Evolutionary conservation across 2,113 vertebrate genomes (phyloP), one percentile per base, ranked within the genome.

Genomic region (Penelope pileata): DNA sequence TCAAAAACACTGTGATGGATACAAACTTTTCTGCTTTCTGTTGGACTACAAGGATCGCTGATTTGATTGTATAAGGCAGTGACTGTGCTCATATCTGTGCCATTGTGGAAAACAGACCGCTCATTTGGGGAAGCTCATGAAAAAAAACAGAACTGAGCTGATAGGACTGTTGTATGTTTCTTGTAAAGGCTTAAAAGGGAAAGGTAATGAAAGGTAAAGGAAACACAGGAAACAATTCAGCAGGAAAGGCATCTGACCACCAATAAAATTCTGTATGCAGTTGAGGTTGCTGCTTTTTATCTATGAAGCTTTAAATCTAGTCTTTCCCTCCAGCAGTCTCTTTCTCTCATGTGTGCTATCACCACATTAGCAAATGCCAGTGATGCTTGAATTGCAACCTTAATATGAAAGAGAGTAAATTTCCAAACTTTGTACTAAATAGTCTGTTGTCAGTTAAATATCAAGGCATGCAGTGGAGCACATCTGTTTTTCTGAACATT

Each of bases 401-500:
- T 60, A 51, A 78, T 78, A 68, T 4, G 13, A 92, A 81, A 64
- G 22, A 78, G 29, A 82, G 17, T 63, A 68, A 84, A 79, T 87
- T 83, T 75, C 69, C 69, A 62, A 86, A 34, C 34, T 74, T 83
- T 51, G 11, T 56, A 54, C 40, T 83, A 56, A 83, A 17, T 72
- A 84, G 48, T 81, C 80, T 84, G 51, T 68, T 91, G 40, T 40
- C 5, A 1, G 79, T 93, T 93, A 90, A 96, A 53, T 90, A 90
- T 86, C n/a, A 83, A 51, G 13, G 34, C 32, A 38, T 40, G 32
- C 82, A 67, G 58, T 23, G 51, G 51, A 81, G 29, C 47, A 87
- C 80, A 91, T 93, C 69, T 93, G 56, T 47, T 95, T 91, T 92
- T 83, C 73, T 81, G 40, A 38, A 63, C 10, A 26, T 70, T n/a